Evolutionary conservation across 2,113 vertebrate species (phyloP).

Genomic region (Lophura nycthemera): DNA sequence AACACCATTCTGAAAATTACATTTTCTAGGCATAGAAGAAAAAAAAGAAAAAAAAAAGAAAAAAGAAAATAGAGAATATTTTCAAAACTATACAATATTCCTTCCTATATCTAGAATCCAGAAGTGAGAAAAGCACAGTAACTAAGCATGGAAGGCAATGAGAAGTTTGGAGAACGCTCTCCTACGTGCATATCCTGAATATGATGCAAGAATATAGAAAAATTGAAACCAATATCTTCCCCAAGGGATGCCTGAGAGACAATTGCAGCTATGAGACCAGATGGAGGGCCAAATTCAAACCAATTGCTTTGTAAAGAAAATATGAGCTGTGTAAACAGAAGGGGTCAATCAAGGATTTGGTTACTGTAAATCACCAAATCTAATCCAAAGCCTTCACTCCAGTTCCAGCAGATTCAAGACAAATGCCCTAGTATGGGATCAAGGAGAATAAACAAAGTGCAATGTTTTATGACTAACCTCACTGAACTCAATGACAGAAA

Average conservation of each 20-base stretch:
- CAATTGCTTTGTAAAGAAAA: slow-evolving; percentile 12
- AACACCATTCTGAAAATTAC: not conserved
- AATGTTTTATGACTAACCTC: not conserved
- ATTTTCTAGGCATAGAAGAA: not conserved
- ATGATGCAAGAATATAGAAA: not conserved
- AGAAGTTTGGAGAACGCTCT: not conserved
- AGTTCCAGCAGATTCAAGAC: not conserved
- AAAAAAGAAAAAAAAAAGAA: too few relatives aligned
- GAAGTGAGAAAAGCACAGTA: not conserved
- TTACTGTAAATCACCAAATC: not conserved
- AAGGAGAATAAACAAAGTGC: not conserved
- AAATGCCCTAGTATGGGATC: not conserved
- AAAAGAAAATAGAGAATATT: not conserved
- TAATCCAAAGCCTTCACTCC: not conserved
- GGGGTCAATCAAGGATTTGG: not conserved
- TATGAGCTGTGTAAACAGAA: not conserved
- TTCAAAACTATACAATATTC: not conserved
- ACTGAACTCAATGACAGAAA: not conserved
- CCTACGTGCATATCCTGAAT: not conserved
- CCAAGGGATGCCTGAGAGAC: not conserved
- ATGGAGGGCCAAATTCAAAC: not conserved
- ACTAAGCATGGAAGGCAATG: not conserved
- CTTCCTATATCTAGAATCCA: not conserved
- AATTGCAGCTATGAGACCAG: not conserved
- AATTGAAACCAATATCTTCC: not conserved